Percentiles rank a stretch among this genome's conserved stretches.
These are phyloP conservation scores for Turritopsis dohrnii DNA, from an alignment of 30 jellyfish, hydroid and myxozoan species.

Conservation along the genomic window DNA sequence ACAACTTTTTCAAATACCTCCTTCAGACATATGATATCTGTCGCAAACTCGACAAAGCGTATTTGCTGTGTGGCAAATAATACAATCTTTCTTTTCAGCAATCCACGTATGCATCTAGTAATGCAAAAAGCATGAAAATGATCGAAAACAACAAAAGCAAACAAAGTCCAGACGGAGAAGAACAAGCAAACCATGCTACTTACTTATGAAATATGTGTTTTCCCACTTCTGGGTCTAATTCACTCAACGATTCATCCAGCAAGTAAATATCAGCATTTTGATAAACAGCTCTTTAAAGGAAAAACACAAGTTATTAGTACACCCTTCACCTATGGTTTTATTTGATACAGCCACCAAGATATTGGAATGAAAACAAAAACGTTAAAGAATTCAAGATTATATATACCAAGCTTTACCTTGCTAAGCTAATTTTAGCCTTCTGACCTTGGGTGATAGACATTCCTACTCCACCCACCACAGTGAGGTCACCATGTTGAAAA, in stretches of 20 bases:
- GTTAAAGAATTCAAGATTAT: too few relatives aligned
- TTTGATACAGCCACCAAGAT: too few relatives aligned
- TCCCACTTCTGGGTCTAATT: slow-evolving; percentile 84
- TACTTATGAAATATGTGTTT: slow-evolving; percentile 57
- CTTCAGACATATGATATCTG: slow-evolving; percentile 41
- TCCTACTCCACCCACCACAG: background rate
- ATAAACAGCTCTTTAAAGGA: slow-evolving; percentile 51
- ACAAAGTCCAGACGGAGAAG: background rate
- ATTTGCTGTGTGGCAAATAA: slow-evolving; percentile 62
- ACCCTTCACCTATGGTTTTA: too few relatives aligned
- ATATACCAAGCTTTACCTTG: slow-evolving; percentile 32
- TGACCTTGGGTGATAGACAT: background rate
- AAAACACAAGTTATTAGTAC: background rate
- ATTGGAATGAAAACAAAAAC: too few relatives aligned
- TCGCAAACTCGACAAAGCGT: slow-evolving; percentile 45
- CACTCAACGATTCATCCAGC: slow-evolving; percentile 79
- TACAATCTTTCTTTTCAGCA: slow-evolving; percentile 37
- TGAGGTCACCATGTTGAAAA: slow-evolving; percentile 2
- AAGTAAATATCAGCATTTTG: slow-evolving; percentile 61
- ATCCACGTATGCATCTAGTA: slow-evolving; percentile 64
- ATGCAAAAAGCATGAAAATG: background rate
- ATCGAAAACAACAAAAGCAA: background rate
- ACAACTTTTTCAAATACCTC: slow-evolving; percentile 32
- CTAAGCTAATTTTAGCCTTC: background rate
- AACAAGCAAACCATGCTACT: too few relatives aligned